These are phyloP conservation scores for Arbacia lixula DNA, from an alignment of 53 echinoderm and acorn worm species.

Conservation along the genomic window DNA sequence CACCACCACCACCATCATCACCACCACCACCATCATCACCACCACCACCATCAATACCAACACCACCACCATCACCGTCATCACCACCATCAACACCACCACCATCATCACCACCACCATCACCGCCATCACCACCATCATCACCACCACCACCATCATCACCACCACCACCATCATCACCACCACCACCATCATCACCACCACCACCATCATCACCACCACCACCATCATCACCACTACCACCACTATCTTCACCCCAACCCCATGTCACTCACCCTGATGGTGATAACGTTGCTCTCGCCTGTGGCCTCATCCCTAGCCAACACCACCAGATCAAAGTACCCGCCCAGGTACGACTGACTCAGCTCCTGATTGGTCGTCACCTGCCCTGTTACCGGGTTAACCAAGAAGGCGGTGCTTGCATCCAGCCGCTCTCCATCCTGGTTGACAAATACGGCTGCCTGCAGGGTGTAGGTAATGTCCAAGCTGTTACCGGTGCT, in stretches of 20 bases:
- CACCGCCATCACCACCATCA: too few relatives aligned
- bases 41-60: too few relatives aligned
- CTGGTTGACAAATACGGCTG: conserved; percentile 52
- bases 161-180: not conserved
- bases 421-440: conserved; percentile 23
- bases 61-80: too few relatives aligned
- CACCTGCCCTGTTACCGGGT: conserved; percentile 63
- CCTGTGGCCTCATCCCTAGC: conserved; percentile 68
- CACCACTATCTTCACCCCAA: not conserved
- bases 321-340: conserved; percentile 78
- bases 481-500: conserved; percentile 21
- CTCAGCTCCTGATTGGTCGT: conserved; percentile 53
- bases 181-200: not conserved
- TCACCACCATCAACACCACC: too few relatives aligned
- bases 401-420: conserved; percentile 3
- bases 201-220: not conserved
- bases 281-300: conserved; percentile 39
- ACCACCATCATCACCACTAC: not conserved
- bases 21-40: too few relatives aligned
- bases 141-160: too few relatives aligned
- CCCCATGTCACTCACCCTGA: conserved; percentile 62
- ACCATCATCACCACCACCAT: too few relatives aligned
- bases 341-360: conserved; percentile 56
- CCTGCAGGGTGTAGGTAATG: conserved; percentile 57
- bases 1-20: too few relatives aligned